A percentile compares a stretch with the other conserved stretches of the same genome.
Conservation (phyloP, 2,888 invertebrate genomes). For the Epistrophe eligans region DNA sequence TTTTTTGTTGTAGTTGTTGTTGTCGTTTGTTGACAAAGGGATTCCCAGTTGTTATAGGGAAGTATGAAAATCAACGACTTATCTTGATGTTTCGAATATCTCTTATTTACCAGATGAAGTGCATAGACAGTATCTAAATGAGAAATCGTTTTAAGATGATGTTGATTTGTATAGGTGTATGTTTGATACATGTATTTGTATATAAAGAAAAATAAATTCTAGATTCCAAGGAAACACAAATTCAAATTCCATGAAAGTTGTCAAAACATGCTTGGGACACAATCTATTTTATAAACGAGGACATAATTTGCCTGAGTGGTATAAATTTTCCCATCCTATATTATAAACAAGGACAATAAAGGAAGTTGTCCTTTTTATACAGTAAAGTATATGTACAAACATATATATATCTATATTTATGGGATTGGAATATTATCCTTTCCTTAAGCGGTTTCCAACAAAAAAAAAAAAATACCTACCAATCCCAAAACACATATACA, state of each 20-base stretch:
- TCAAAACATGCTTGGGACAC: constrained; percentile 9
- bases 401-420: background rate
- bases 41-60: background rate
- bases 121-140: constrained; percentile 24
- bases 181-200: background rate
- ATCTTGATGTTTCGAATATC: constrained; percentile 5
- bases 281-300: constrained; percentile 11
- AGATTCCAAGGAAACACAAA: background rate
- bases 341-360: background rate
- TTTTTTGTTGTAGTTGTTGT: background rate
- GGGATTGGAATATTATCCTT: constrained; percentile 23
- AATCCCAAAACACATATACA: background rate
- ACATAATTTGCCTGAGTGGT: background rate
- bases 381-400: background rate
- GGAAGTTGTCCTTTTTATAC: background rate
- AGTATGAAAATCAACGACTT: constrained; percentile 10
- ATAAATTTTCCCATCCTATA: background rate
- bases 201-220: constrained; percentile 1
- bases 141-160: constrained; percentile 10
- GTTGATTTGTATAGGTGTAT: background rate
- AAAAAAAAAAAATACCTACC: background rate
- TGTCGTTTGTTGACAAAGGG: constrained; percentile 9
- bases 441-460: constrained; percentile 26
- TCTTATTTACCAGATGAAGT: constrained; percentile 4
- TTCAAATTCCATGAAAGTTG: constrained; percentile 9